Evolutionary conservation across 2,888 invertebrate genomes (phyloP).

Genomic region (Diadromus collaris): DNA sequence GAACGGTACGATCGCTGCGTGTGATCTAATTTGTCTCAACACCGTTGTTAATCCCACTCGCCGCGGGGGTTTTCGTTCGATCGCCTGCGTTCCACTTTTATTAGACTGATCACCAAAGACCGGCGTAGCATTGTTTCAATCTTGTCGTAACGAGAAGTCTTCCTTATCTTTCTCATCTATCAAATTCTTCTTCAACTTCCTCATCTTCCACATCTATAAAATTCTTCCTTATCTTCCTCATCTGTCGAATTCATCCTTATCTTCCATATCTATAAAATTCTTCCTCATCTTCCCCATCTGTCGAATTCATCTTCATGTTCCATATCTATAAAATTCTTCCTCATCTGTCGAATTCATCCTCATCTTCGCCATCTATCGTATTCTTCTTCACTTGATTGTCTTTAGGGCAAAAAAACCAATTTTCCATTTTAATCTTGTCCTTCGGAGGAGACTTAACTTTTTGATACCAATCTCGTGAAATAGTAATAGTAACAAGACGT

Average conservation of each 20-base stretch:
- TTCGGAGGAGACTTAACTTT: too few species aligned
- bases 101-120: background rate
- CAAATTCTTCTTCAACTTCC: background rate
- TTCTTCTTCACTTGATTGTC: too few species aligned
- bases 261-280: background rate
- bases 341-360: background rate
- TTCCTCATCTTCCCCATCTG: background rate
- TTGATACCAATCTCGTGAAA: too few species aligned
- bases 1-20: background rate
- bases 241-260: too few species aligned
- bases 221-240: background rate
- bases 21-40: constrained; percentile 38
- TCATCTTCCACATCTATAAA: too few species aligned
- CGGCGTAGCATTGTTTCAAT: background rate
- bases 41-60: constrained; percentile 2
- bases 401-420: too few species aligned
- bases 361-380: background rate
- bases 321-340: background rate
- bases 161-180: background rate
- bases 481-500: too few species aligned
- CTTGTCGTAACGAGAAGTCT: background rate
- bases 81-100: constrained; percentile 13
- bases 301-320: too few species aligned
- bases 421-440: too few species aligned
- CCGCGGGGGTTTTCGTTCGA: background rate